Evolutionary conservation across 2,888 invertebrate genomes (phyloP), one percentile per base, ranked within the genome.

Genomic region (Polydrusus cervinus): DNA sequence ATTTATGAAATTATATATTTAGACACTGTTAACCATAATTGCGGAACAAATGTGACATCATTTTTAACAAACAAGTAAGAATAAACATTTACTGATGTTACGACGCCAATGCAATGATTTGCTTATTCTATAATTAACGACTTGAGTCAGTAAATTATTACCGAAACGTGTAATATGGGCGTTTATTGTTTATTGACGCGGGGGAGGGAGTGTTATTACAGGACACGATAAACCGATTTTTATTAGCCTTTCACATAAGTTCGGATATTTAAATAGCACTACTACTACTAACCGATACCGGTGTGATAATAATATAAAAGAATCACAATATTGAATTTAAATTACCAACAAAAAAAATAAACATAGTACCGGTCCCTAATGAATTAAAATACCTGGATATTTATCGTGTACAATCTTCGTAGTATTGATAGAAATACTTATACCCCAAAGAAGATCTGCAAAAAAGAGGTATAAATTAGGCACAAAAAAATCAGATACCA

Each of bases 61-160:
- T 45, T 6, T n/a, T 45, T n/a, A 45, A n/a, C 9, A n/a, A 34
- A 10, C 7, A 34, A 34, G 6, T 30, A 30, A 30, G 7, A 30
- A 30, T 30, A 5, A 7, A 30, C 7, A 30, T 30, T 30, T 34
- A 25, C 25, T 25, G 25, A 5, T 25, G 25, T 34, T 10, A 34
- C 34, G 34, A 34, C 34, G 34, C 47, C 16, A 14, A 1, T 20
- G 51, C 20, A 20, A 18, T 51, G 10, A 20, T 1, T 16, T 11
- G 20, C 2, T 18, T 20, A 20, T 51, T 51, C 51, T 51, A 51
- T 51, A 11, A 51, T 51, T 51, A 51, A 51, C 51, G 20, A 51
- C 20, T 51, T 51, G 51, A 51, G 11, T 51, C 51, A 51, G 51
- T 51, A 49, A 20, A 51, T 51, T 20, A 51, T 51, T 18, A 51